These are phyloP conservation scores for Lasius fuliginosus DNA, from an alignment of 2,888 invertebrate genomes.

Conservation along the genomic window DNA sequence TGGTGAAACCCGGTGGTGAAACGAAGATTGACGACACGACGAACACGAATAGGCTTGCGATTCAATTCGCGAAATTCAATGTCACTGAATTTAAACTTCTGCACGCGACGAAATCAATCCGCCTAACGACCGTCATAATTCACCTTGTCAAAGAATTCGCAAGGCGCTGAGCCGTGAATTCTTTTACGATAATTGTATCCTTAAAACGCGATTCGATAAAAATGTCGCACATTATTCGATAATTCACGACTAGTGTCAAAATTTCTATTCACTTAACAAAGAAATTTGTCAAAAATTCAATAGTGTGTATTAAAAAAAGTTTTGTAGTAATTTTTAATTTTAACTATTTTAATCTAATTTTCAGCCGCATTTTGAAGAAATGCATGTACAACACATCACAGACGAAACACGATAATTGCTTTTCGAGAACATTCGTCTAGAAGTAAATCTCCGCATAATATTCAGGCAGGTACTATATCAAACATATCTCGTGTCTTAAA, in stretches of 20 bases:
- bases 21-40: constrained; percentile 51
- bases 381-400: neutral
- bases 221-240: neutral
- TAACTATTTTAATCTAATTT: neutral
- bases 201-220: constrained; percentile 1
- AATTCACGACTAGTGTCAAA: neutral
- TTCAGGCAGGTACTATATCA: constrained; percentile 38
- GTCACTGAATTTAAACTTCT: constrained; percentile 45
- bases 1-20: neutral
- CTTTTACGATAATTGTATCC: constrained; percentile 15
- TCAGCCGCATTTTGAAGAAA: neutral
- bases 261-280: neutral
- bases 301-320: neutral
- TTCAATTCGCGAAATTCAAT: constrained; percentile 45
- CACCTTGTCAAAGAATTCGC: constrained; percentile 38
- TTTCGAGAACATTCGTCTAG: neutral
- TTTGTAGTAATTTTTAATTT: neutral
- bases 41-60: constrained; percentile 33
- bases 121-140: constrained; percentile 28
- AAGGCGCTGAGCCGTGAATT: neutral
- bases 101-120: constrained; percentile 39
- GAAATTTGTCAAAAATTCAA: neutral
- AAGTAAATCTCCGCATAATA: constrained; percentile 18
- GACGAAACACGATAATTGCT: neutral
- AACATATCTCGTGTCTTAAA: constrained; percentile 31